Conservation (phyloP, 2,113 vertebrate genomes). For the Megaleporinus macrocephalus region DNA sequence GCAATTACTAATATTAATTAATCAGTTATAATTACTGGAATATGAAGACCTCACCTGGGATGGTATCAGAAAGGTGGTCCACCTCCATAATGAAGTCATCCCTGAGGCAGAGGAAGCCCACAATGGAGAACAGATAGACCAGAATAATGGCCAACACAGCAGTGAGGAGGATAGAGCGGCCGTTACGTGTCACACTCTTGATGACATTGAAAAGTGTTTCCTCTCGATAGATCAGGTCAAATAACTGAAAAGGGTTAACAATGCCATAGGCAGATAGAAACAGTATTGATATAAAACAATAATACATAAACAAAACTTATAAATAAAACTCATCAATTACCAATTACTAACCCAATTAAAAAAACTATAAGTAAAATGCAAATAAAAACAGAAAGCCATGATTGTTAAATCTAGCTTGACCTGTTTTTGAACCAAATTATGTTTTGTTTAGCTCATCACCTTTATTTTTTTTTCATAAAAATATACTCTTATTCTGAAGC, state of each 20-base stretch:
- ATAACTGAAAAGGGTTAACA: conserved; percentile 79
- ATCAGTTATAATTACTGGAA: no score
- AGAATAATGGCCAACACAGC: conserved; percentile 97
- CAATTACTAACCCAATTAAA: no score
- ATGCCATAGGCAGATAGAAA: neutral
- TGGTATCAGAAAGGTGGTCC: conserved; percentile 77
- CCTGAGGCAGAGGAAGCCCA: conserved; percentile 95
- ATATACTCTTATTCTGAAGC: no score
- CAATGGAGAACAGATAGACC: conserved; percentile 99
- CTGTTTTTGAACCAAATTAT: no score
- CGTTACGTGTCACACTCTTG: conserved; percentile 96
- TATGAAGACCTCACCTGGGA: neutral
- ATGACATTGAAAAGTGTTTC: conserved; percentile 98
- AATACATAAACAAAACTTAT: neutral
- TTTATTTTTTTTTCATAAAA: no score
- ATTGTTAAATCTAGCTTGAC: no score
- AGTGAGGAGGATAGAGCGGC: conserved; percentile 96
- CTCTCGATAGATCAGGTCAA: conserved; percentile 97
- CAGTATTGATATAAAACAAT: neutral
- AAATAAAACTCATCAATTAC: neutral
- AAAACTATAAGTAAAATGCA: no score
- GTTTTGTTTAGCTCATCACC: no score
- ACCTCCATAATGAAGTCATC: conserved; percentile 98
- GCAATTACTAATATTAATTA: no score
- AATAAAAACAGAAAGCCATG: neutral